Percentiles rank a stretch among this genome's conserved stretches.
Conservation (phyloP, 23 tunicate species). For the Botrylloides violaceus region DNA sequence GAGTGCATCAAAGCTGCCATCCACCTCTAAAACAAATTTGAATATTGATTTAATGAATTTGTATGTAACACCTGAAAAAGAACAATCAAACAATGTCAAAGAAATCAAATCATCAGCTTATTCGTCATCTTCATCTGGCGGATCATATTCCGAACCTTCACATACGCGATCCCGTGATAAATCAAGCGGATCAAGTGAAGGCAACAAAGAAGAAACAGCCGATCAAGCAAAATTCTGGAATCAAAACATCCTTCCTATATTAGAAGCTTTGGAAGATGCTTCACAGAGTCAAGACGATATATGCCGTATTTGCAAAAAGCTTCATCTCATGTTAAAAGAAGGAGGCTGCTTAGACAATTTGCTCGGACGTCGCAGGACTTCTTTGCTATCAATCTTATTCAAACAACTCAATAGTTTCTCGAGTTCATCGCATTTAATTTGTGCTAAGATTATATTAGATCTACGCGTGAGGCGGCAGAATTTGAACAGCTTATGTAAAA, state of each 20-base stretch:
- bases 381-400: conserved; percentile 51
- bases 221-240: conserved; percentile 88
- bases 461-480: conserved; percentile 46
- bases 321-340: conserved; percentile 20
- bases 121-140: conserved; percentile 10
- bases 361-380: conserved; percentile 56
- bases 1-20: background rate
- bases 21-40: background rate
- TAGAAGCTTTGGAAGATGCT: conserved; percentile 54
- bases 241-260: conserved; percentile 40
- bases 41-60: conserved; percentile 1
- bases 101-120: background rate
- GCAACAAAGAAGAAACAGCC: conserved; percentile 31
- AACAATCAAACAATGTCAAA: background rate
- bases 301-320: conserved; percentile 19
- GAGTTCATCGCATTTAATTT: conserved; percentile 32
- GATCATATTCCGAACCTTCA: background rate
- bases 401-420: conserved; percentile 37
- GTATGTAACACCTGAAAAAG: background rate
- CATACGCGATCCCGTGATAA: background rate
- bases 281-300: background rate
- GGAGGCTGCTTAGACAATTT: conserved; percentile 42
- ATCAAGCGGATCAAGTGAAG: background rate
- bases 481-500: conserved; percentile 66
- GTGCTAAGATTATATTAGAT: conserved; percentile 64